A percentile compares a stretch with the other conserved stretches of the same genome.
Evolutionary conservation across 2,113 vertebrate species (phyloP).

Genomic region (Cyanoderma ruficeps): DNA sequence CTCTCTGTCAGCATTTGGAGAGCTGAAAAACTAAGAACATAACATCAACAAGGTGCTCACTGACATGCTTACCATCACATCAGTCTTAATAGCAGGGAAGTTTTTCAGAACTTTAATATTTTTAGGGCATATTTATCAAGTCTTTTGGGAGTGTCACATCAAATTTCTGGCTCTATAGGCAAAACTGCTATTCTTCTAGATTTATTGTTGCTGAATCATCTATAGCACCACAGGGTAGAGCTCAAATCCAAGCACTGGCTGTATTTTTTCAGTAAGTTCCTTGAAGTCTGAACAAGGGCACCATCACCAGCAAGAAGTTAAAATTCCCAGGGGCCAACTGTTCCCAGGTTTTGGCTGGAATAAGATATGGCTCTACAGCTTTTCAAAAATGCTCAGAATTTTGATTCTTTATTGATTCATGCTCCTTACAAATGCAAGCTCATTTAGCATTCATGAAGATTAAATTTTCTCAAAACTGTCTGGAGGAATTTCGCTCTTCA

Average conservation of each 20-base stretch:
- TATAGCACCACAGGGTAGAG: neutral
- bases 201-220: neutral
- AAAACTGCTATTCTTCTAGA: neutral
- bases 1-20: neutral
- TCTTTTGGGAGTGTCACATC: neutral
- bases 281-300: neutral
- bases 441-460: slow-evolving; percentile 22
- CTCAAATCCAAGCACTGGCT: neutral
- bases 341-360: neutral
- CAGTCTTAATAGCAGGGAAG: neutral
- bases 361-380: neutral
- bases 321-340: neutral
- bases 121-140: neutral
- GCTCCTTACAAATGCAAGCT: neutral
- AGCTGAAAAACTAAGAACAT: neutral
- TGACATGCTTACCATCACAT: neutral
- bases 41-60: neutral
- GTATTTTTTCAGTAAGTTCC: neutral
- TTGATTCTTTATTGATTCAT: neutral
- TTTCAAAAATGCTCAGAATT: neutral
- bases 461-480: slow-evolving; percentile 13
- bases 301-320: neutral
- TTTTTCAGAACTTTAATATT: neutral
- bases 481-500: slow-evolving; percentile 10
- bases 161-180: neutral